phyloP scores from a whole-genome alignment of 2,888 invertebrate species.

The Hybos culiciformis region DNA sequence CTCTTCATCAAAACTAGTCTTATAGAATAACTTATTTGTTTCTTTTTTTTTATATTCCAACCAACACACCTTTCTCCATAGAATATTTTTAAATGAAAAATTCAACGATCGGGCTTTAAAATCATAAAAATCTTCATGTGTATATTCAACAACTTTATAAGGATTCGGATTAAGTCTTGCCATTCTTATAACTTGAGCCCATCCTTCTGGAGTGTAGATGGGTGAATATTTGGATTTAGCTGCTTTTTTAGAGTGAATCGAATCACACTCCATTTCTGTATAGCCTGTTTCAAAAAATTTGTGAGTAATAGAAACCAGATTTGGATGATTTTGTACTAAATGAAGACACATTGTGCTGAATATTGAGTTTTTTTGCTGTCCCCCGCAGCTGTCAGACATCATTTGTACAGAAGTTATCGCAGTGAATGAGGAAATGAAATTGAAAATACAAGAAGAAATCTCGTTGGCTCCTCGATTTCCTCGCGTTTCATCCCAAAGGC shows the following conservation, averaged over 20 bases:
- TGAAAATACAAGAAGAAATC: not conserved
- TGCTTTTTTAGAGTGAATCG: constrained; percentile 2
- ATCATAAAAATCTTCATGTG: too few species aligned
- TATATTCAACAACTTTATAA: too few species aligned
- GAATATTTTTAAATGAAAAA: not conserved
- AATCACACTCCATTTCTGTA: constrained; percentile 5
- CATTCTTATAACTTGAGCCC: not conserved
- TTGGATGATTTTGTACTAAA: not conserved
- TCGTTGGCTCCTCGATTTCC: too few species aligned
- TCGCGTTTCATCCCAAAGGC: not conserved
- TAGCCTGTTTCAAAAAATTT: constrained; percentile 4
- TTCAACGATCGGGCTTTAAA: not conserved
- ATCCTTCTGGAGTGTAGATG: not conserved
- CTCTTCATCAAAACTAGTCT: not conserved
- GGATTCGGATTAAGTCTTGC: not conserved
- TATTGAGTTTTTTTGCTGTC: constrained; percentile 3
- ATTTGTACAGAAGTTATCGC: not conserved
- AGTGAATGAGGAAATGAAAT: not conserved
- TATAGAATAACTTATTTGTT: not conserved
- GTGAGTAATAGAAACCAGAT: not conserved
- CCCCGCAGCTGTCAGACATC: constrained; percentile 1
- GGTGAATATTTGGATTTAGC: not conserved
- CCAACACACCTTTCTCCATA: not conserved
- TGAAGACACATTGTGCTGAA: constrained; percentile 4
- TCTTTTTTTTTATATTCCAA: not conserved